These are phyloP conservation scores for Agrotis exclamationis DNA, from an alignment of 2,888 invertebrate genomes.

Conservation along the genomic window DNA sequence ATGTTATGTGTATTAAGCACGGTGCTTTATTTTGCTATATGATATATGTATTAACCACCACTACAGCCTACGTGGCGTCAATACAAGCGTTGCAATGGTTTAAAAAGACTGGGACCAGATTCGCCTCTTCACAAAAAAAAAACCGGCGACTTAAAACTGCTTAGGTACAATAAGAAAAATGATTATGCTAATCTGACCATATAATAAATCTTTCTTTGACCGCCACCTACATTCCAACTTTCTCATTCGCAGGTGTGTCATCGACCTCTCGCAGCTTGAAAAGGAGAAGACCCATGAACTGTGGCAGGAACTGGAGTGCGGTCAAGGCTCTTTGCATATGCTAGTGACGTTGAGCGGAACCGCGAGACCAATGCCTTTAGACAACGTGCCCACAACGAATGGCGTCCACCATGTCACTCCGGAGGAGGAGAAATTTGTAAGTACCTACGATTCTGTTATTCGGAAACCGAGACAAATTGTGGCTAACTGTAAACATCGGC, in stretches of 20 bases:
- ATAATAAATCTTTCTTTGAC: not conserved
- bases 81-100: not conserved
- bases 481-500: too few relatives aligned
- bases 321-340: conserved; percentile 84
- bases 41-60: too few relatives aligned
- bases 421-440: conserved; percentile 78
- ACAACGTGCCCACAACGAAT: conserved; percentile 83
- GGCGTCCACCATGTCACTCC: conserved; percentile 73
- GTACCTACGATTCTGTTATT: not conserved
- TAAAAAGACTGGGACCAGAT: not conserved
- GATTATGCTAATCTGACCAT: not conserved
- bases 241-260: conserved; percentile 76
- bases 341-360: conserved; percentile 83
- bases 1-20: too few relatives aligned
- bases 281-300: conserved; percentile 87
- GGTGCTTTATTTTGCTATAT: too few relatives aligned
- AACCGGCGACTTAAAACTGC: too few relatives aligned
- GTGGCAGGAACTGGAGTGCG: conserved; percentile 86
- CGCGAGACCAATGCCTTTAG: conserved; percentile 70
- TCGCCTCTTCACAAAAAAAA: not conserved
- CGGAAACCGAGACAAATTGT: not conserved
- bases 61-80: not conserved
- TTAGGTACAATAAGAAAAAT: not conserved
- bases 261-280: conserved; percentile 84
- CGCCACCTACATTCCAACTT: conserved; percentile 6